These are phyloP conservation scores for Volucella inanis DNA, from an alignment of 2,888 invertebrate species.

Conservation along the genomic window DNA sequence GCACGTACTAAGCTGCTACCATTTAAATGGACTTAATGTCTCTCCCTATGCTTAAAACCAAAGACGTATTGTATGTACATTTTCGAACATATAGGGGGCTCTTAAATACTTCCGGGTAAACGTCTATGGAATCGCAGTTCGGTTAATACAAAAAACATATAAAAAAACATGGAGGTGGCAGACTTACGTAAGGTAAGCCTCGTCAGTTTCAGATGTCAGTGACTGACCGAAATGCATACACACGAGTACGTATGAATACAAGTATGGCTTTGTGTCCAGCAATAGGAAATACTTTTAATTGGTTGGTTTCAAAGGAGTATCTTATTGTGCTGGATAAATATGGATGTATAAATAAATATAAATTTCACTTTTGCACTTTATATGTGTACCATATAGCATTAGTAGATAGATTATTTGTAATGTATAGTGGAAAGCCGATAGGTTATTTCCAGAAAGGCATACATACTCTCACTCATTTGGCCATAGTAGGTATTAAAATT, in stretches of 20 bases:
- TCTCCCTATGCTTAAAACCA: conserved; percentile 37
- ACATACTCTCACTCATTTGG: no score
- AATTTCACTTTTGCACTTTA: conserved; percentile 34
- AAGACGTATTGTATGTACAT: conserved; percentile 46
- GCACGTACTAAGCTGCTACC: conserved; percentile 65
- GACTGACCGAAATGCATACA: conserved; percentile 30
- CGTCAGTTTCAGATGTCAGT: conserved; percentile 61
- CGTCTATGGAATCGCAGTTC: conserved; percentile 53
- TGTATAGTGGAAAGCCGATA: no score
- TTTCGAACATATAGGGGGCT: conserved; percentile 28
- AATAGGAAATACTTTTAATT: conserved; percentile 57
- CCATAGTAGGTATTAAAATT: no score
- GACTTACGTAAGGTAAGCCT: conserved; percentile 49
- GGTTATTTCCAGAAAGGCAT: no score
- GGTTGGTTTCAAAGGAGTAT: conserved; percentile 2
- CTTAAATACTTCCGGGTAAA: conserved; percentile 64
- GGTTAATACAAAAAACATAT: conserved; percentile 31
- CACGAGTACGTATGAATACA: background rate
- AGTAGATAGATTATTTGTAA: no score
- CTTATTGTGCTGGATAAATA: conserved; percentile 9
- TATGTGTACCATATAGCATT: background rate
- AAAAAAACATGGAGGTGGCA: conserved; percentile 16
- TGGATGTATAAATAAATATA: background rate
- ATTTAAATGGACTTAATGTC: conserved; percentile 67
- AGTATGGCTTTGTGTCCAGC: conserved; percentile 22